Evolutionary conservation across 2,797 vertebrate genomes (phyloP).

Genomic region (Hylomyscus alleni): DNA sequence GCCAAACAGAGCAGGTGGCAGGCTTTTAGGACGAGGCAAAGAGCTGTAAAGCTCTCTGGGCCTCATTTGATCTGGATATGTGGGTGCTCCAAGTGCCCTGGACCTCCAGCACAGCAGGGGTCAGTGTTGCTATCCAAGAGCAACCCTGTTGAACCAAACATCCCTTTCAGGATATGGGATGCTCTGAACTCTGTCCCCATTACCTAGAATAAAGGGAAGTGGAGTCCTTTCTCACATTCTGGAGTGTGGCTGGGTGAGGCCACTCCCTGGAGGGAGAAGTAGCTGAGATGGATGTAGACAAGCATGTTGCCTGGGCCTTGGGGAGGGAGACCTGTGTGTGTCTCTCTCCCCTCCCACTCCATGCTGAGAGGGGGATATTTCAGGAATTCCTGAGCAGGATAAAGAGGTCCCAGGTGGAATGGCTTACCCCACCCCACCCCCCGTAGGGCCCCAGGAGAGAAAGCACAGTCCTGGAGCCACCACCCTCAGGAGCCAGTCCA

Average conservation of each 20-base stretch:
- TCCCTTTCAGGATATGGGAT: background rate
- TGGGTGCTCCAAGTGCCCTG: background rate
- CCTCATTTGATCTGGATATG: background rate
- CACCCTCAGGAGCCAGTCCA: background rate
- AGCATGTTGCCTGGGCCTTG: background rate
- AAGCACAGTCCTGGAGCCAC: too few relatives aligned
- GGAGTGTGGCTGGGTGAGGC: background rate
- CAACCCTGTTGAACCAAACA: background rate
- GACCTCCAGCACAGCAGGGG: background rate
- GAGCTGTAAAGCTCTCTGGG: background rate
- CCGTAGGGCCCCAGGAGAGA: too few relatives aligned
- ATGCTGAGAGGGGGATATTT: too few relatives aligned
- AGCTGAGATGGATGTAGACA: background rate
- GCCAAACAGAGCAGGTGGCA: background rate
- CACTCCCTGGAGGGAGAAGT: background rate
- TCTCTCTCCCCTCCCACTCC: background rate
- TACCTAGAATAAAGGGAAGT: background rate
- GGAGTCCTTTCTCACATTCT: background rate
- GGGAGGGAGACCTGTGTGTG: background rate
- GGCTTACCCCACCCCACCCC: background rate
- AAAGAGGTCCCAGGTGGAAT: background rate
- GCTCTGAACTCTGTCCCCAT: background rate
- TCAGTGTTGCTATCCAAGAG: background rate
- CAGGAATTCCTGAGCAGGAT: background rate
- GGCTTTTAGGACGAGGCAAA: background rate